Base-by-base conservation (phyloP, 2,888 invertebrate species). In the Drosophila falleni region DNA sequence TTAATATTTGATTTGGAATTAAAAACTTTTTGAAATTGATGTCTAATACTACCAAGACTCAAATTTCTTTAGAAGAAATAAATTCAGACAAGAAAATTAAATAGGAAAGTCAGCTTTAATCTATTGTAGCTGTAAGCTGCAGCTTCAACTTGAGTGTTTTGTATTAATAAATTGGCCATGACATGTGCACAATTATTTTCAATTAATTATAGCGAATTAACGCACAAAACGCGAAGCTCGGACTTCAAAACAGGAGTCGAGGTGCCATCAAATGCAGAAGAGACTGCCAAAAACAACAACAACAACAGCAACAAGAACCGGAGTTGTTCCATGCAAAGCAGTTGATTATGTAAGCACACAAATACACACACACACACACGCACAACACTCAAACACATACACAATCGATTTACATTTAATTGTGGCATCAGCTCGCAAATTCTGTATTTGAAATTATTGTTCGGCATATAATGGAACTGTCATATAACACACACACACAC, bases 391-490 rank as follows among this genome's bases (percentile, higher is more conserved):
- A 29, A 29, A 29, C 29, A 29, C 29, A 16, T 49, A 41, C 6
- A 15, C 76, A 70, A 78, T 84, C 86, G 84, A 84, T 88, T 86
- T 83, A 70, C 80, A 86, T 86, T 84, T 88, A 84, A 84, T 88
- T 88, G 88, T 74, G 86, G 83, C 83, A 71, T 81, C 71, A 75
- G 65, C 81, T 84, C 50, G 59, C 70, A 74, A 76, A 69, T 85
- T 63, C 85, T 81, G 85, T 85, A 59, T 81, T 87, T 82, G 87
- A 78, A 83, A 87, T 87, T 81, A 81, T 85, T 81, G 85, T 81
- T 70, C 64, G 16, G 44, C 59, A 49, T 49, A 75, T 74, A 76
- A 79, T 79, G 75, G 70, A n/a, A 46, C 60, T 76, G 79, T 74
- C 75, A 78, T 64, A 74, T 50, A 56, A 37, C 58, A 61, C 42